Conservation (phyloP, 2,888 invertebrate genomes). For the Eupithecia tripunctaria region DNA sequence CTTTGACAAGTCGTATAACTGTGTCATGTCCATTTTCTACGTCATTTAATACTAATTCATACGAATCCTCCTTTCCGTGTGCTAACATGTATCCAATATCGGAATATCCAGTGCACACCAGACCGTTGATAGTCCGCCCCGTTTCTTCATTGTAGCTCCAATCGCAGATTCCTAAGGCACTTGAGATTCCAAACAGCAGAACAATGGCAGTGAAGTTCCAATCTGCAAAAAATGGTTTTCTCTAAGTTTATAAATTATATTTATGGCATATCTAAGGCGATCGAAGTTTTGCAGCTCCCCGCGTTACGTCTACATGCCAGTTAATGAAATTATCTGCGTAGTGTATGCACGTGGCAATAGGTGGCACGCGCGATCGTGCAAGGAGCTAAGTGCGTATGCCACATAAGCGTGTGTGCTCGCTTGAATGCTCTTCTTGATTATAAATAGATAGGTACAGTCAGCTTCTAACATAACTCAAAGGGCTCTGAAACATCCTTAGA, state of each 20-base stretch:
- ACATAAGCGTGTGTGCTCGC: too few species aligned
- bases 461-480: too few species aligned
- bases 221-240: neutral
- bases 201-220: neutral
- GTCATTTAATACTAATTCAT: neutral
- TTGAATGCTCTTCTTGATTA: too few species aligned
- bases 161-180: neutral
- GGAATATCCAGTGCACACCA: neutral
- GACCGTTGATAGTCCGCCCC: accelerated
- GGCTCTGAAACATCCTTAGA: too few species aligned
- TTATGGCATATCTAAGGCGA: too few species aligned
- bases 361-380: too few species aligned
- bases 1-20: neutral
- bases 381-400: too few species aligned
- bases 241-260: neutral
- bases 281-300: too few species aligned
- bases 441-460: too few species aligned
- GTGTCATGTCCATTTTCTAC: neutral
- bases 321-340: too few species aligned
- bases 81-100: neutral
- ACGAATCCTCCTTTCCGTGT: neutral
- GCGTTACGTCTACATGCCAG: too few species aligned
- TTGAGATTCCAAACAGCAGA: neutral
- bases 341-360: too few species aligned
- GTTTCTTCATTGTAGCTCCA: neutral